These are phyloP conservation scores for Montipora cactus DNA, from an alignment of 64 coral and sea anemone species.

Conservation along the genomic window DNA sequence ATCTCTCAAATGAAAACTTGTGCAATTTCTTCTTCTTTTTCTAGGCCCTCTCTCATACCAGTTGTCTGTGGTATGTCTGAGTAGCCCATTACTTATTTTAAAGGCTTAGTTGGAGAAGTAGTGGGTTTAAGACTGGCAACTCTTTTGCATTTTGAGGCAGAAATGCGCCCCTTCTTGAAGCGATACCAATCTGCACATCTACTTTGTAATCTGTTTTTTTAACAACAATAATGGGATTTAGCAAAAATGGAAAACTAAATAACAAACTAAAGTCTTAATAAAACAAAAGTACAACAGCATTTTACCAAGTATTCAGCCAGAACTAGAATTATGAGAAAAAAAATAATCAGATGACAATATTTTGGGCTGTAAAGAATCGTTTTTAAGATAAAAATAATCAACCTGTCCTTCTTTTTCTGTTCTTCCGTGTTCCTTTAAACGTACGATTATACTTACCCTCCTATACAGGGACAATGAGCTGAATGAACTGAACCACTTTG, in stretches of 20 bases:
- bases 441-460: too few relatives aligned
- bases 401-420: too few relatives aligned
- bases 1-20: constrained; percentile 31
- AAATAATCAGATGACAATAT: too few relatives aligned
- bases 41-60: constrained; percentile 52
- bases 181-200: constrained; percentile 28
- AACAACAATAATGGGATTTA: background rate
- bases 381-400: too few relatives aligned
- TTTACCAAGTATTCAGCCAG: too few relatives aligned
- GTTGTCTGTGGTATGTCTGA: constrained; percentile 8
- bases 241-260: constrained; percentile 1
- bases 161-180: constrained; percentile 47
- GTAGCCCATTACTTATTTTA: constrained; percentile 50
- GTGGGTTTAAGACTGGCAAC: constrained; percentile 51
- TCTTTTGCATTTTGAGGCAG: constrained; percentile 69
- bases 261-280: background rate
- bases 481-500: too few relatives aligned
- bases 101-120: constrained; percentile 52
- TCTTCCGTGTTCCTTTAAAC: too few relatives aligned
- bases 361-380: too few relatives aligned
- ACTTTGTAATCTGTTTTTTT: constrained; percentile 38
- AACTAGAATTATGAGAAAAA: too few relatives aligned
- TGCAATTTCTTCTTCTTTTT: constrained; percentile 60
- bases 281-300: too few relatives aligned
- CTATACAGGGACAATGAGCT: too few relatives aligned